Base-by-base conservation (phyloP, 2,113 vertebrate genomes). In the Nibea coibor region DNA sequence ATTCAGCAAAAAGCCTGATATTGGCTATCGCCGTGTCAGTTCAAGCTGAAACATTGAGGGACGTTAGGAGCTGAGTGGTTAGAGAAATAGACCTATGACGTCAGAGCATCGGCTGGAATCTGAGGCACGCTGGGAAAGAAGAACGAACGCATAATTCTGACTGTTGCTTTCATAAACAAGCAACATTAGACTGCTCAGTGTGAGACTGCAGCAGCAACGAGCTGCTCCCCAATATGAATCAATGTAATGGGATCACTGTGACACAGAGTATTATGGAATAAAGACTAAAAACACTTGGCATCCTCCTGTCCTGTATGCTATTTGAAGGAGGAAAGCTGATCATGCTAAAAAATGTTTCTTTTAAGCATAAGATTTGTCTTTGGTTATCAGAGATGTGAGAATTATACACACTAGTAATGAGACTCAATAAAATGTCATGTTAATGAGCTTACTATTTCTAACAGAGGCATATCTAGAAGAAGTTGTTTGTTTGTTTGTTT, bases 121-220 rank as follows among this genome's bases (percentile, higher is more conserved):
- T 5, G 22, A 42, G 17, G 80, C 59, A 39, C 57, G 72, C 69
- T 77, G 83, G 24, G 69, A 65, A 50, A 47, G 61, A 48, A 54
- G 17, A 64, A 51, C 3, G 10, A 51, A 64, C 71, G 47, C 2
- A 2, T 78, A 39, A 84, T 61, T 71, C 51, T 50, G 45, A 57
- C 20, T 45, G 68, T 65, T 83, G 45, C 68, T 78, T 58, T 72
- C 4, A 54, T 66, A 75, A 86, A 88, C 77, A 78, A 75, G 70
- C 77, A 54, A 9, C 48, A 64, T 74, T 50, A 54, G 59, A 57
- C 68, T 7, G 69, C 76, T 77, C 87, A 74, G 76, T 61, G 72
- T 74, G 87, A 70, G 51, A n/a, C 77, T 70, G 67, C 80, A 24
- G 79, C 86, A 14, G 80, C 80, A 51, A 16, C 8, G 20, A 78